Evolutionary conservation across 2,797 vertebrate genomes (phyloP), one percentile per base, ranked within the genome.

Genomic region (Gambelia wislizenii): DNA sequence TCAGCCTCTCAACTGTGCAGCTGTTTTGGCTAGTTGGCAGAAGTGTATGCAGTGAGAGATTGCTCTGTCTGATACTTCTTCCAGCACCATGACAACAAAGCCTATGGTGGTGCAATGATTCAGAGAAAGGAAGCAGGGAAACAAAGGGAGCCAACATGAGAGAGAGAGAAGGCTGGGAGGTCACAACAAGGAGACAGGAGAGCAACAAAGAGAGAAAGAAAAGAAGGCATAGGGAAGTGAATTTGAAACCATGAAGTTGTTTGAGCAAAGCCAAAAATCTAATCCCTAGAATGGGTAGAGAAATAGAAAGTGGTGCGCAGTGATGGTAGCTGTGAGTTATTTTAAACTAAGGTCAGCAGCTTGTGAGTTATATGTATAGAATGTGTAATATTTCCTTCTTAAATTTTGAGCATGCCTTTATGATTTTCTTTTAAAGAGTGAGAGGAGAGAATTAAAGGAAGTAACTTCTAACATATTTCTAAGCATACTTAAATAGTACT

Each of bases 11-110:
- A 93, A 0, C 77, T 90, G 85, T 92, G 89, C 89, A 86, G 0
- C 87, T 92, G 91, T 77, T 95, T 94, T 91, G 93, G 87, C 92
- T 85, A 91, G 44, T 91, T 91, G 76, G 84, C 87, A 87, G 83
- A 90, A 90, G 90, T 75, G 64, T 81, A 69, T 83, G 84, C 91
- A 91, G 8, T 1, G 0, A 82, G 67, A 92, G 84, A 90, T 89
- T 93, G 89, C 47, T 87, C 64, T 93, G 91, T 95, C 93, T 95
- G 94, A 84, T 88, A 86, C 92, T 91, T 89, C 92, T 93, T 83
- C 72, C n/a, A n/a, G 91, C 83, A 64, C 85, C 80, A 27, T 92
- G 87, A 90, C 87, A 88, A 83, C 81, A 91, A 88, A 83, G 85
- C 77, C 80, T 93, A 85, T 91, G 94, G 59, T 42, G 25, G 0